Conservation (phyloP, 2,797 vertebrate genomes). For the Ptychadena robeensis region DNA sequence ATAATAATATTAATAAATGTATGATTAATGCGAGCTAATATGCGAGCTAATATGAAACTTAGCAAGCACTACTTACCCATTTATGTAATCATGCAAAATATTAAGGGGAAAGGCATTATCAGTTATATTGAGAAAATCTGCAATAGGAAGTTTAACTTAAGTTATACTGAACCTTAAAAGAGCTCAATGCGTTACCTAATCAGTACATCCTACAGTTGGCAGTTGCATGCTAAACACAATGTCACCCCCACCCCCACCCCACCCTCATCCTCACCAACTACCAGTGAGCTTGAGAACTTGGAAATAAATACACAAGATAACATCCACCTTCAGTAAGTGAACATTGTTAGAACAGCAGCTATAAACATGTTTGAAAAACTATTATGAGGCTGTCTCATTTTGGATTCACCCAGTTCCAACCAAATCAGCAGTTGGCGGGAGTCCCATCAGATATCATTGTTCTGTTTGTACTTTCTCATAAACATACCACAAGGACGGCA, state of each 20-base stretch:
- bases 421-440: constrained; percentile 54
- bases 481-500: constrained; percentile 77
- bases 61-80: background rate
- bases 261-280: background rate
- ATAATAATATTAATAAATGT: background rate
- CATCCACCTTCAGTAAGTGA: constrained; percentile 34
- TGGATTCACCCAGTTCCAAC: constrained; percentile 70
- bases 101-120: background rate
- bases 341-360: constrained; percentile 37
- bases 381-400: constrained; percentile 50
- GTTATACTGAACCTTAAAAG: too few relatives aligned
- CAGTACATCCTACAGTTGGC: background rate
- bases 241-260: background rate
- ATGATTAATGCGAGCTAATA: background rate
- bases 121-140: background rate
- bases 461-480: constrained; percentile 61
- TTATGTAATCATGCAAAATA: background rate
- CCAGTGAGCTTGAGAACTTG: constrained; percentile 31
- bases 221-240: background rate
- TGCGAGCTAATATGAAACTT: background rate
- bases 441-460: constrained; percentile 72
- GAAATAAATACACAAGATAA: constrained; percentile 37
- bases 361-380: constrained; percentile 32
- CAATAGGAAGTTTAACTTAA: too few relatives aligned
- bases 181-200: too few relatives aligned